Conservation (phyloP, 1,140 invertebrate species). For the Drosophila lowei region DNA sequence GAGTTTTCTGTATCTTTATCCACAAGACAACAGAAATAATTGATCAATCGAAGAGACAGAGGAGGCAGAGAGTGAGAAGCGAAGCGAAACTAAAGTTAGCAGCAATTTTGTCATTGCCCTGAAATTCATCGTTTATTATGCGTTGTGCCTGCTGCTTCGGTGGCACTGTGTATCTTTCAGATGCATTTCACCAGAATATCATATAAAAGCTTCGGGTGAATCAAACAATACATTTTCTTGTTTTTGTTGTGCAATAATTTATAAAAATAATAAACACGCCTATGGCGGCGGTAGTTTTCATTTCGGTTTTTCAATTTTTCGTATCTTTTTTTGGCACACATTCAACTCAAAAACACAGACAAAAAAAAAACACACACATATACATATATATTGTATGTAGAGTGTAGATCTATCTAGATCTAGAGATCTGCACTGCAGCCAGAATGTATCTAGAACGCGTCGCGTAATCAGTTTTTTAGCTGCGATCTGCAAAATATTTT, state of each 20-base stretch:
- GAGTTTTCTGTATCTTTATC: constrained; percentile 31
- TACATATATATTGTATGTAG: constrained; percentile 4
- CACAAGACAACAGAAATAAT: constrained; percentile 37
- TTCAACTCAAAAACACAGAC: constrained; percentile 23
- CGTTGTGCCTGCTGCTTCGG: constrained; percentile 37
- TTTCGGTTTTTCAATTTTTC: constrained; percentile 20
- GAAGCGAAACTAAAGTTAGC: constrained; percentile 65
- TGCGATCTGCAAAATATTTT: constrained; percentile 38
- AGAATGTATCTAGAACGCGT: constrained; percentile 72
- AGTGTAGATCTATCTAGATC: constrained; percentile 15
- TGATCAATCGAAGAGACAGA: constrained; percentile 23
- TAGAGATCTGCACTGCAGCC: constrained; percentile 48
- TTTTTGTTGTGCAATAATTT: constrained; percentile 61
- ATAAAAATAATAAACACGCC: constrained; percentile 74
- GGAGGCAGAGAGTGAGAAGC: constrained; percentile 31
- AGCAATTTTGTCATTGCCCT: constrained; percentile 78
- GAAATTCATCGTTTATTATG: constrained; percentile 73
- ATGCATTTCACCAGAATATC: constrained; percentile 61
- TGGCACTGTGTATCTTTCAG: constrained; percentile 61
- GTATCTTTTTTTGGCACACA: constrained; percentile 66
- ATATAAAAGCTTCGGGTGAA: constrained; percentile 12
- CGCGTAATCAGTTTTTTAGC: constrained; percentile 72
- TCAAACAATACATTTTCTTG: constrained; percentile 29
- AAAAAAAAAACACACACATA: constrained; percentile 15
- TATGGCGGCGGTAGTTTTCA: constrained; percentile 16